phyloP scores from a whole-genome alignment of 2,113 vertebrate genomes.

The Telmatochromis sp. region DNA sequence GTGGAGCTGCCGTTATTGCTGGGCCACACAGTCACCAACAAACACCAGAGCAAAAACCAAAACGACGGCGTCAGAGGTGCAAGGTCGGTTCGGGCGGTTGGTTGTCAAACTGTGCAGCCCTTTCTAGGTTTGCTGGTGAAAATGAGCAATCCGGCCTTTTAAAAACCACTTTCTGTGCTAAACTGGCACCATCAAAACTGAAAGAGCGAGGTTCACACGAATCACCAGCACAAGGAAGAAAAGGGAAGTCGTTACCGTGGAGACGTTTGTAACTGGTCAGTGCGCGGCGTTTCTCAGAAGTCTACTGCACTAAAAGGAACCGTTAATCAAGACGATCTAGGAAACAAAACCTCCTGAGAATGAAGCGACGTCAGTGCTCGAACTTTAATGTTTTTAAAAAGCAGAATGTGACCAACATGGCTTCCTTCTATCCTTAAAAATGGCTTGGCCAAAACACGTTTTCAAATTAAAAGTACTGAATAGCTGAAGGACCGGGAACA shows the following conservation, averaged over 20 bases:
- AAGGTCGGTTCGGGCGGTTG: neutral
- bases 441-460: constrained; percentile 13
- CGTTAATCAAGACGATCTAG: neutral
- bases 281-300: neutral
- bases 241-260: neutral
- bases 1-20: constrained; percentile 28
- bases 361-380: neutral
- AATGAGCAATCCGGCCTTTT: constrained; percentile 6
- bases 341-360: neutral
- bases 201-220: neutral
- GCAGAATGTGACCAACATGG: constrained; percentile 15
- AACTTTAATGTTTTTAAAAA: neutral
- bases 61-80: neutral
- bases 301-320: constrained; percentile 19
- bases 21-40: constrained; percentile 14
- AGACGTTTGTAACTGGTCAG: neutral
- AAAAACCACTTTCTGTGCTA: neutral
- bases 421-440: constrained; percentile 29
- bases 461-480: neutral
- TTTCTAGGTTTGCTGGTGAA: constrained; percentile 56
- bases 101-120: constrained; percentile 34
- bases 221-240: neutral
- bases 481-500: neutral
- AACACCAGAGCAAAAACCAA: neutral
- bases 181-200: neutral